Evolutionary conservation across 1,140 invertebrate species (phyloP), one percentile per base, ranked within the genome.

Genomic region (Conus ventricosus): DNA sequence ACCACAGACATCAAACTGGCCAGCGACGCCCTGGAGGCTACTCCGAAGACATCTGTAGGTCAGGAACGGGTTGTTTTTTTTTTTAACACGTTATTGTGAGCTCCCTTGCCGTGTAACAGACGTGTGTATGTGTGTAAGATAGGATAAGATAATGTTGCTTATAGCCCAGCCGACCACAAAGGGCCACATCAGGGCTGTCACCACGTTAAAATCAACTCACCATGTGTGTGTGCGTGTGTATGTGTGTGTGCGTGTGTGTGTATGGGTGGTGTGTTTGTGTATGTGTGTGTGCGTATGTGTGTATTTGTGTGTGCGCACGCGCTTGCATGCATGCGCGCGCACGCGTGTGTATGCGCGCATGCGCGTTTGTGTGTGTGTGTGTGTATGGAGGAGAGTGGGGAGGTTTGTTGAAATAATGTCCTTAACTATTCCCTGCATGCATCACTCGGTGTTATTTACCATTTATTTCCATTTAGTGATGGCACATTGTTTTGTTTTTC

Each of bases 11-110:
- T 92, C n/a, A 80, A 85, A 15, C 54, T 92, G 11, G 67, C 84
- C 51, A 88, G 85, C 53, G 84, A 25, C 80, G 89, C 0, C 55
- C 76, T 2, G 82, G 63, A 0, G 53, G 85, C n/a, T 57, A 81
- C 25, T 10, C 71, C 4, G 88, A 91, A 71, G 86, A 89, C n/a
- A 89, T 93, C 57, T 93, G 91, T 87, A 91, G 89, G 93, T 92
- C 90, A 82, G 84, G 39, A n/a, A 5, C n/a, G n/a, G 39, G 60
- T 13, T n/a, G n/a, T 39, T 39, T 39, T 39, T 39, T 39, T 39
- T 39, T 39, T 39, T 39, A 39, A 39, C 39, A 39, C 39, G 39
- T 39, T 39, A 39, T 39, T 39, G 39, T 39, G 25, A 20, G 60
- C 39, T 39, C 39, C 39, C 39, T 39, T 39, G 39, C 39, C 5